Conservation (phyloP, 2,888 invertebrate genomes). For the Brassicogethes aeneus region DNA sequence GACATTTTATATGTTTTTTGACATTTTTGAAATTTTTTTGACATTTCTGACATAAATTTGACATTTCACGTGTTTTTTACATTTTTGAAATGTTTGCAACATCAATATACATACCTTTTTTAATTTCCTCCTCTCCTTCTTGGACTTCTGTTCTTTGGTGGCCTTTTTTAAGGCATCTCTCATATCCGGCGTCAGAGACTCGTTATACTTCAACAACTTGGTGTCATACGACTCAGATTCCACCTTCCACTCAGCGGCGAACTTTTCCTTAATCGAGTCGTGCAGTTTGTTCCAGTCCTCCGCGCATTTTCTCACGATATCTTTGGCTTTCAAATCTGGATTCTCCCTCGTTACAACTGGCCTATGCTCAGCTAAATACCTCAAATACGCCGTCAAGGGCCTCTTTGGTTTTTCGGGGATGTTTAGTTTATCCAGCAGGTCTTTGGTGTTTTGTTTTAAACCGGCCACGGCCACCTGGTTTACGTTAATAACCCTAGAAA, state of each 20-base stretch:
- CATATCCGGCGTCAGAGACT: no score
- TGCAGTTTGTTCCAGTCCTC: neutral
- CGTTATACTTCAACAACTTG: no score
- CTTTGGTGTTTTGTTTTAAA: neutral
- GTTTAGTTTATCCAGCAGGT: neutral
- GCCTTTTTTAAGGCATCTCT: no score
- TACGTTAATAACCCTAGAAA: conserved; percentile 8
- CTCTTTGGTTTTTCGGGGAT: neutral
- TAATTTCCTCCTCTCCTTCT: no score
- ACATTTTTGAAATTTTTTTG: no score
- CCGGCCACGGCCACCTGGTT: conserved; percentile 6
- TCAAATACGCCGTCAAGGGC: neutral
- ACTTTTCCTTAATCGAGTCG: neutral
- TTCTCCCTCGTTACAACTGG: neutral
- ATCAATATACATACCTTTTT: no score
- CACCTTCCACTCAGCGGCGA: neutral
- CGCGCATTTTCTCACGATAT: neutral
- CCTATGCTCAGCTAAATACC: neutral
- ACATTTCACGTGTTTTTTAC: no score
- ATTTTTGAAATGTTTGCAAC: no score
- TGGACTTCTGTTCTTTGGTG: no score
- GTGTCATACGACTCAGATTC: no score
- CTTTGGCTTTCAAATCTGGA: neutral
- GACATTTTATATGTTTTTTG: no score
- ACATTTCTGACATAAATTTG: no score